These are phyloP conservation scores for Pyrocoelia pectoralis DNA, from an alignment of 2,888 invertebrate genomes.

Conservation along the genomic window DNA sequence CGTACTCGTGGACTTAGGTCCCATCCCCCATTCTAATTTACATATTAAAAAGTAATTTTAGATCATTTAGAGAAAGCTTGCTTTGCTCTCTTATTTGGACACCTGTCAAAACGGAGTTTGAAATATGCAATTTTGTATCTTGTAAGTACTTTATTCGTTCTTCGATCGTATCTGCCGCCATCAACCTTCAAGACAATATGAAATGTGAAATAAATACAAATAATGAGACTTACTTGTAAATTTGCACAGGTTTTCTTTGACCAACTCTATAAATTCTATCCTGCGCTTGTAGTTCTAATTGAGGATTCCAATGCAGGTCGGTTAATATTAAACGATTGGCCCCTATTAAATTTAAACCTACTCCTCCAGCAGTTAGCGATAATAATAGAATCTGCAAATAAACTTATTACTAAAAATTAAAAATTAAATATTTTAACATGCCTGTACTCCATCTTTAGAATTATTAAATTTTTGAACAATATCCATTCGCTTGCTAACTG, in stretches of 20 bases:
- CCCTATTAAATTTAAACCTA: slow-evolving; percentile 91
- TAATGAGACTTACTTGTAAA: slow-evolving; percentile 74
- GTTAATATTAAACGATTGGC: slow-evolving; percentile 90
- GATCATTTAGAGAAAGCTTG: slow-evolving; percentile 82
- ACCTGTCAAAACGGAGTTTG: slow-evolving; percentile 80
- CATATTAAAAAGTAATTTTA: slow-evolving; percentile 74
- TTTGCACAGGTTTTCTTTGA: slow-evolving; percentile 79
- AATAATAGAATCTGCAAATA: slow-evolving; percentile 73
- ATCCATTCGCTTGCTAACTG: slow-evolving; percentile 74
- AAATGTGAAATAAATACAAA: not conserved
- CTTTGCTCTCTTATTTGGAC: slow-evolving; percentile 68
- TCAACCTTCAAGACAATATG: slow-evolving; percentile 77
- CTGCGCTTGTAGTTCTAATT: slow-evolving; percentile 92
- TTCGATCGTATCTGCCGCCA: slow-evolving; percentile 88
- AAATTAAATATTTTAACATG: slow-evolving; percentile 48
- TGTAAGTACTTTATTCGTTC: slow-evolving; percentile 84
- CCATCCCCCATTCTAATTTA: too few relatives aligned
- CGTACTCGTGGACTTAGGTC: too few relatives aligned
- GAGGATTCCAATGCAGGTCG: slow-evolving; percentile 98
- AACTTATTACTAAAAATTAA: not conserved
- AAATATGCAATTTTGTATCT: slow-evolving; percentile 78
- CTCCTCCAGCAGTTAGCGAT: slow-evolving; percentile 93
- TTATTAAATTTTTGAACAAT: slow-evolving; percentile 78
- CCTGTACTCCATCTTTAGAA: slow-evolving; percentile 65
- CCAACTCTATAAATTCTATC: slow-evolving; percentile 94